Conservation (phyloP, 2,888 invertebrate species). For the Calephelis perditalis region DNA sequence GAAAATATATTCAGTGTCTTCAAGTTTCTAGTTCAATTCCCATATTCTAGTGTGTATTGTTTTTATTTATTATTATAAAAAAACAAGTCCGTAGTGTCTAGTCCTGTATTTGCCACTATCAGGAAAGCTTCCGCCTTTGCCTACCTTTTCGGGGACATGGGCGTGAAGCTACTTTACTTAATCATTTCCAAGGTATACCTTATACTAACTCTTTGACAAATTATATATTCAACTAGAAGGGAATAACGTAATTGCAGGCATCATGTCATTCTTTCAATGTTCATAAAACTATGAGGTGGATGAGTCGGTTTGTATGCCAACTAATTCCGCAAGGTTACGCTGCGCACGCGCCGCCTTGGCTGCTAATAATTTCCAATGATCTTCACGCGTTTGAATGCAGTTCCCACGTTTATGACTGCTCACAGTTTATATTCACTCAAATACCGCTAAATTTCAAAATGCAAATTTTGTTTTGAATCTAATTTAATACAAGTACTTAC, state of each 20-base stretch:
- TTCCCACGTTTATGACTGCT: conserved; percentile 48
- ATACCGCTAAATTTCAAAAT: not conserved
- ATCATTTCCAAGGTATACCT: too few relatives aligned
- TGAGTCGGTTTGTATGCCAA: conserved; percentile 36
- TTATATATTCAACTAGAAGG: too few relatives aligned
- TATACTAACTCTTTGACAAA: too few relatives aligned
- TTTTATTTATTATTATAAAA: too few relatives aligned
- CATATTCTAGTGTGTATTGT: too few relatives aligned
- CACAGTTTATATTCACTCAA: conserved; percentile 27
- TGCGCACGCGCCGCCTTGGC: conserved; percentile 65
- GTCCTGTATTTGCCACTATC: too few relatives aligned
- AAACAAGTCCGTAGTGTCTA: too few relatives aligned
- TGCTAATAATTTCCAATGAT: conserved; percentile 58
- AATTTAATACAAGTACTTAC: not conserved
- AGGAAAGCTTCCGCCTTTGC: too few relatives aligned
- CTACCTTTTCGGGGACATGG: too few relatives aligned
- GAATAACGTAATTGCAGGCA: not conserved
- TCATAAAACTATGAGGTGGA: conserved; percentile 37
- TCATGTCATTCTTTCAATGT: conserved; percentile 1
- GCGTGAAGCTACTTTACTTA: too few relatives aligned
- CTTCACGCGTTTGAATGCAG: conserved; percentile 51
- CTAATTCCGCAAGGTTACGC: conserved; percentile 64
- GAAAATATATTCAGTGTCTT: too few relatives aligned
- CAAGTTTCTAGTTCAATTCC: too few relatives aligned
- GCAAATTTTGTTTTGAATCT: not conserved